Conservation (phyloP, 2,888 invertebrate genomes). For the Molorchus minor region DNA sequence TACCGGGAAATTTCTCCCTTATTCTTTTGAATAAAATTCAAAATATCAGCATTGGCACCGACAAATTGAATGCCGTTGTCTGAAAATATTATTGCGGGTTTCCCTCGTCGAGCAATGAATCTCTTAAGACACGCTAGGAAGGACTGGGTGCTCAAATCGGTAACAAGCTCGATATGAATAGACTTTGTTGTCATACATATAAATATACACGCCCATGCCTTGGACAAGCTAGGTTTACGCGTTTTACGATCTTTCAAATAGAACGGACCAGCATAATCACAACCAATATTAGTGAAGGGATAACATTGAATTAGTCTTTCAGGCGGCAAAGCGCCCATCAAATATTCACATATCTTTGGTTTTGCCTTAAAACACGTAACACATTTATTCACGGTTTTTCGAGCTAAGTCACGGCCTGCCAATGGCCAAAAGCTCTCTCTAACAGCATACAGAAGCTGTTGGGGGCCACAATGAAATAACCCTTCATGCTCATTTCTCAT, state of each 20-base stretch:
- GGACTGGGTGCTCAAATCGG: conserved; percentile 12
- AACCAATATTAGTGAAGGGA: conserved; percentile 23
- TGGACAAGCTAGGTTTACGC: conserved; percentile 17
- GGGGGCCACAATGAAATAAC: conserved; percentile 17
- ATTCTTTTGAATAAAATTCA: conserved; percentile 9
- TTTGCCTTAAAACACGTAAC: conserved; percentile 19
- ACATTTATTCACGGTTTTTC: conserved; percentile 22
- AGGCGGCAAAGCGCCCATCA: conserved; percentile 28
- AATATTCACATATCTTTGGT: conserved; percentile 8
- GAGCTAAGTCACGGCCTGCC: conserved; percentile 6
- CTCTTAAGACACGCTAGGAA: conserved; percentile 17
- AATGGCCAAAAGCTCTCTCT: conserved; percentile 24
- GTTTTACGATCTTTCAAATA: conserved; percentile 18
- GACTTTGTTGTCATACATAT: conserved; percentile 13
- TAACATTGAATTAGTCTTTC: conserved; percentile 8
- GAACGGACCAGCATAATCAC: conserved; percentile 28
- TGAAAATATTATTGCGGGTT: conserved; percentile 14
- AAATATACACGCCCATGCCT: conserved; percentile 16
- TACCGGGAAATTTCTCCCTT: conserved; percentile 1
- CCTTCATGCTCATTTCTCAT: conserved; percentile 5
- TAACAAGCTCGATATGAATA: conserved; percentile 22
- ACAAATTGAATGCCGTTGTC: conserved; percentile 23
- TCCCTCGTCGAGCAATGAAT: conserved; percentile 22
- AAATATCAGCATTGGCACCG: conserved; percentile 13
- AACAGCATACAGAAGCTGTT: conserved; percentile 5